Evolutionary conservation across 2,113 vertebrate genomes (phyloP).

Genomic region (Actinemys pallida): DNA sequence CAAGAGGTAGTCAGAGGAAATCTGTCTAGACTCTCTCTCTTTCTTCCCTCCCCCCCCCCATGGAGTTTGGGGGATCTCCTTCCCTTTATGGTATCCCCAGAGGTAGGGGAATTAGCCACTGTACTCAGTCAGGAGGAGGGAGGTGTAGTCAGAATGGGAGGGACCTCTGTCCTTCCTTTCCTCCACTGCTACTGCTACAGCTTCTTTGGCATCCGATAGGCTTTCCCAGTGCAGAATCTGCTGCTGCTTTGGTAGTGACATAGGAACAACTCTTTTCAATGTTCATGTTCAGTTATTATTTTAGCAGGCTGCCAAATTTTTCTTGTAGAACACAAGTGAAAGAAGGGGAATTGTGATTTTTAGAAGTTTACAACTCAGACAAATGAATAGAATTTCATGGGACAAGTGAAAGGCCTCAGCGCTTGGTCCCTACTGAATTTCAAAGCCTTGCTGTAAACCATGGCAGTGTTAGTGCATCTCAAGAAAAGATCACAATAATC

Average conservation of each 20-base stretch:
- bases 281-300: not conserved
- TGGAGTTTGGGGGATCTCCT: not conserved
- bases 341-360: not conserved
- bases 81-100: not conserved
- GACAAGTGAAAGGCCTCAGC: fast-evolving
- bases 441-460: not conserved
- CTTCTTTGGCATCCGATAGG: not conserved
- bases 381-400: not conserved
- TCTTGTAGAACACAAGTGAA: not conserved
- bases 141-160: not conserved
- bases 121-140: not conserved
- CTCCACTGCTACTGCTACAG: not conserved
- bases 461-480: not conserved
- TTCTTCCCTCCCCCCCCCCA: not conserved
- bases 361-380: not conserved
- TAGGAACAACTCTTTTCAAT: not conserved
- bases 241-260: not conserved
- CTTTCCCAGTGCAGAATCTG: not conserved
- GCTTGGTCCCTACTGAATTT: not conserved
- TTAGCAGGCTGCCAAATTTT: not conserved
- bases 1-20: not conserved
- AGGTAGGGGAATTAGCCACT: not conserved
- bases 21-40: not conserved
- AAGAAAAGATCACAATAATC: not conserved
- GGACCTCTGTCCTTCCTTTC: not conserved